Conservation (phyloP, 1,140 invertebrate species). For the Scaptomyza montana region DNA sequence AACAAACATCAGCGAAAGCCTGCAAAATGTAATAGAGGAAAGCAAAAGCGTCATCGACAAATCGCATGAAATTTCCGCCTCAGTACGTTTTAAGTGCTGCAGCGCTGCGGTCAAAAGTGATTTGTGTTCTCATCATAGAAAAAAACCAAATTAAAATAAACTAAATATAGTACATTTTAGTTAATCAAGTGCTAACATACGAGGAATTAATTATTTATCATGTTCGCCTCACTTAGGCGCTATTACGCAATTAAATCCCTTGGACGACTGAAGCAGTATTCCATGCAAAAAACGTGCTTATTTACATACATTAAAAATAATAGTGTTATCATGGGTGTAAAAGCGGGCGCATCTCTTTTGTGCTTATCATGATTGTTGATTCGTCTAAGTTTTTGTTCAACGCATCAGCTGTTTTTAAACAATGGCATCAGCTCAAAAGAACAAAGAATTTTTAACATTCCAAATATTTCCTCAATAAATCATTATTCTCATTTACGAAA, state of each 20-base stretch:
- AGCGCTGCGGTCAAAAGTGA: constrained; percentile 49
- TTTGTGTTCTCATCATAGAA: constrained; percentile 1
- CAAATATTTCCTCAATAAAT: background rate
- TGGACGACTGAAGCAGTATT: constrained; percentile 50
- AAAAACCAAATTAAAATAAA: constrained; percentile 3
- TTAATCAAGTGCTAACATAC: constrained; percentile 11
- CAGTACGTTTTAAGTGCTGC: constrained; percentile 52
- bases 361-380: constrained; percentile 31
- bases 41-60: constrained; percentile 25
- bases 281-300: constrained; percentile 6
- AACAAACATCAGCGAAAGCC: constrained; percentile 45
- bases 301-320: background rate
- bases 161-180: constrained; percentile 5
- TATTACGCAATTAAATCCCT: constrained; percentile 51
- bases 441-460: background rate
- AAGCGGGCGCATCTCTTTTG: constrained; percentile 39
- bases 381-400: constrained; percentile 29
- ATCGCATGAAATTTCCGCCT: constrained; percentile 25
- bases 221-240: constrained; percentile 36
- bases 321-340: background rate
- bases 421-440: background rate
- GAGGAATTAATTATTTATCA: constrained; percentile 19
- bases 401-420: constrained; percentile 60
- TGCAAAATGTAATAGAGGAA: constrained; percentile 54
- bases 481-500: background rate